These are phyloP conservation scores for Picus viridis DNA, from an alignment of 2,797 vertebrate species.

Conservation along the genomic window DNA sequence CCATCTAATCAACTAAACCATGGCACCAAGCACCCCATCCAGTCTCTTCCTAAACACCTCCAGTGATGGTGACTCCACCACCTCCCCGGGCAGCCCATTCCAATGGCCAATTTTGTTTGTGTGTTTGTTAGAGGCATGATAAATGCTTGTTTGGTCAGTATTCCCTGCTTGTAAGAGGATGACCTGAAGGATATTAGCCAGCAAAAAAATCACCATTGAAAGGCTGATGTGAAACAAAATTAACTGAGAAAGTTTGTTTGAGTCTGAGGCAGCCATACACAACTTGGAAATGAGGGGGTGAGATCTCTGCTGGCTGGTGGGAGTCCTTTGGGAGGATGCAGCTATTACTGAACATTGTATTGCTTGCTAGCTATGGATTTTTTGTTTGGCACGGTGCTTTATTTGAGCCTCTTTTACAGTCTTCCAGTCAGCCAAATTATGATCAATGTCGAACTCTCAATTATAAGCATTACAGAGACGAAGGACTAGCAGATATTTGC, in stretches of 20 bases:
- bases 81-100: too few relatives aligned
- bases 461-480: not conserved
- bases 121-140: not conserved
- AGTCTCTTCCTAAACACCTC: too few relatives aligned
- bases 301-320: not conserved
- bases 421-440: not conserved
- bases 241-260: not conserved
- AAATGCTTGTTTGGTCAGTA: not conserved
- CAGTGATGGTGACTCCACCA: too few relatives aligned
- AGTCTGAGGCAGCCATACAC: not conserved
- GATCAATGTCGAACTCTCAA: not conserved
- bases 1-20: too few relatives aligned
- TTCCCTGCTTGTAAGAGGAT: not conserved
- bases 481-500: not conserved
- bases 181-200: not conserved
- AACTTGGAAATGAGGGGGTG: rapidly evolving
- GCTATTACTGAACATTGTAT: not conserved
- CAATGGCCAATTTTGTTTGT: not conserved
- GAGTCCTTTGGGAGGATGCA: not conserved
- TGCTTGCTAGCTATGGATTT: not conserved
- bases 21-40: too few relatives aligned
- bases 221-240: not conserved
- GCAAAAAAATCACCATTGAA: not conserved
- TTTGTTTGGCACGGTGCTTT: not conserved
- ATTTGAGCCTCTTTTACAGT: not conserved